Evolutionary conservation across 1,140 invertebrate genomes (phyloP).

Genomic region (Drosophila sucinea): DNA sequence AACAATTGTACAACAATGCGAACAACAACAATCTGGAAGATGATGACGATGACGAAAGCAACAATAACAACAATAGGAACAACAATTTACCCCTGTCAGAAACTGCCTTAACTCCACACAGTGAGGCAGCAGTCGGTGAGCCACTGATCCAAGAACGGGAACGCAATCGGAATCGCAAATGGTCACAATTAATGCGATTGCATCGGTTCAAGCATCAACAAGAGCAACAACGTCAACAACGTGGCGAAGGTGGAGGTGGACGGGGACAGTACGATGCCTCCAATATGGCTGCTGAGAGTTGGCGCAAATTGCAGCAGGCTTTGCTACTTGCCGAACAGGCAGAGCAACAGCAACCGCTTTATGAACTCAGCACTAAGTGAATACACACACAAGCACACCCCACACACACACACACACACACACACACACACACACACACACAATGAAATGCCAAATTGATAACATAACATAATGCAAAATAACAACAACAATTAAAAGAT

Average conservation of each 20-base stretch:
- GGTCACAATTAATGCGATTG: slow-evolving; percentile 61
- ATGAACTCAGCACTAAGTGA: slow-evolving; percentile 52
- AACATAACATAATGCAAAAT: slow-evolving; percentile 21
- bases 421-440: slow-evolving; percentile 6
- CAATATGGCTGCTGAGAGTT: slow-evolving; percentile 64
- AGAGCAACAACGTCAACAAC: slow-evolving; percentile 29
- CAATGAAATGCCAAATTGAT: slow-evolving; percentile 41
- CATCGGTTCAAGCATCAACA: slow-evolving; percentile 49
- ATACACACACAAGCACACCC: slow-evolving; percentile 38
- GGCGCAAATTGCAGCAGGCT: slow-evolving; percentile 62
- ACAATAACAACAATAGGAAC: slow-evolving; percentile 20
- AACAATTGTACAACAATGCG: slow-evolving; percentile 55
- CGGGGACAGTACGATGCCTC: slow-evolving; percentile 38
- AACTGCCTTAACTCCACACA: slow-evolving; percentile 8
- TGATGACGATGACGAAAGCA: slow-evolving; percentile 41
- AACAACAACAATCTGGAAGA: slow-evolving; percentile 36
- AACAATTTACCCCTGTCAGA: slow-evolving; percentile 33
- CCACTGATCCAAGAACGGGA: background rate
- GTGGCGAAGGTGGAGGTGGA: slow-evolving; percentile 17
- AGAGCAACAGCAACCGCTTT: slow-evolving; percentile 41
- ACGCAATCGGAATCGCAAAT: slow-evolving; percentile 45
- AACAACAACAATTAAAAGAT: slow-evolving; percentile 59
- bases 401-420: slow-evolving; percentile 2
- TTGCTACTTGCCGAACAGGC: slow-evolving; percentile 33
- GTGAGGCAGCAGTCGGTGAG: background rate